Base-by-base conservation (phyloP, 2,113 vertebrate species). In the Physeter macrocephalus region DNA sequence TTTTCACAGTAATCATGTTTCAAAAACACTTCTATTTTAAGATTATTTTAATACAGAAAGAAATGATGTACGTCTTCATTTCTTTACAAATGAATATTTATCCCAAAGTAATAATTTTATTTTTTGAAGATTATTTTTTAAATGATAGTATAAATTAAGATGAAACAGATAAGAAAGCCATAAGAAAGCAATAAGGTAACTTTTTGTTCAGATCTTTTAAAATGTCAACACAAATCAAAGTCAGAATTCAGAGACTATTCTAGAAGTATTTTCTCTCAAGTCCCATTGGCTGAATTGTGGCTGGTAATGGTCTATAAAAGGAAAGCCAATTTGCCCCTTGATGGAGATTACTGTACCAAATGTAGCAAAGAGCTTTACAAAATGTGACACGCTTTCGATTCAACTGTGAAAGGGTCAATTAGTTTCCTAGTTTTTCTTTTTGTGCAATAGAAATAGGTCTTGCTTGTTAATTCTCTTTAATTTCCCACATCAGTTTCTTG, bases 281-380 rank as follows among this genome's bases (percentile, higher is more conserved):
- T 90, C 83, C n/a, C 93, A 59, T 97, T 98, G 95, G 80, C 80
- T 98, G 78, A 93, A 98, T 96, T 98, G 89, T 39, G 66, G 31
- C 34, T 98, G 96, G 93, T 98, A 98, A 98, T 98, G 98, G 81
- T 94, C 90, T 98, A 97, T 98, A 97, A 98, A 98, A 98, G 92
- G 87, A 98, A 98, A 98, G 96, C 85, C 95, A 97, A 97, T 98
- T 98, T 98, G 96, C 92, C 90, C 96, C 97, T 98, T 98, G 98
- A 98, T 96, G 97, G 97, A 98, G 75, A 98, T 98, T 97, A 98
- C 96, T 98, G 95, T 97, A 98, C 88, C 80, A 98, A 98, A 98
- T 96, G 94, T 98, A 98, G 95, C 97, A 98, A 98, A 98, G 97
- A 98, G 85, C 41, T 97, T 95, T 97, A 96, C 80, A 95, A 98